phyloP scores from a whole-genome alignment of 1,140 invertebrate genomes.

The Drosophila equinoxialis region DNA sequence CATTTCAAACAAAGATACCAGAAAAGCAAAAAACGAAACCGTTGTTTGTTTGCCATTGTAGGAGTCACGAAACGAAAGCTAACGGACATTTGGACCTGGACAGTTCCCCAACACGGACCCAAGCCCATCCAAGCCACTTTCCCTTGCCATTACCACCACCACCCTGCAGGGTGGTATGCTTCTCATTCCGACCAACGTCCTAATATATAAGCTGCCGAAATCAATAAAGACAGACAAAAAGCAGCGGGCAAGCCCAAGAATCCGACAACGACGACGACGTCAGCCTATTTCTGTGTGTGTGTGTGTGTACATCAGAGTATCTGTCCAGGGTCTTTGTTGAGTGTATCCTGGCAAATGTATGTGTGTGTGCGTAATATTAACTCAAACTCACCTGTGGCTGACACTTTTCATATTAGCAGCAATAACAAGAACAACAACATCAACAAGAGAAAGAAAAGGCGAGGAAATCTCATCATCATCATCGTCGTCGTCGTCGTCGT shows the following conservation, averaged over 20 bases:
- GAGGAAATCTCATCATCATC: conserved; percentile 52
- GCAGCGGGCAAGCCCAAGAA: conserved; percentile 43
- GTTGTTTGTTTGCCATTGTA: conserved; percentile 62
- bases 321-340: conserved; percentile 41
- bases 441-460: conserved; percentile 47
- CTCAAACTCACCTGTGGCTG: conserved; percentile 75
- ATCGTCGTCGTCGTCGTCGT: conserved; percentile 3
- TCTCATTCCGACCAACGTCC: neutral
- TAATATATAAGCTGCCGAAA: conserved; percentile 64
- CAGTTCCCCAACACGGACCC: conserved; percentile 27
- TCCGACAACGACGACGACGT: conserved; percentile 21
- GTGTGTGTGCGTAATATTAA: conserved; percentile 51
- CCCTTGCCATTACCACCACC: neutral
- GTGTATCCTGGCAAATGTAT: conserved; percentile 37
- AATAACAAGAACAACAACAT: conserved; percentile 22
- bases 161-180: too few species aligned
- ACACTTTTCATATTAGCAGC: conserved; percentile 67
- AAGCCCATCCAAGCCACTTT: conserved; percentile 5
- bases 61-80: conserved; percentile 56
- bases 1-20: conserved; percentile 23
- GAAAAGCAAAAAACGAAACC: conserved; percentile 24
- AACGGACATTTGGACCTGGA: conserved; percentile 58
- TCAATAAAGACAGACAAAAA: conserved; percentile 73
- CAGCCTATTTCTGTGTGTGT: conserved; percentile 17
- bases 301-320: conserved; percentile 35